These are phyloP conservation scores for Neria commutata DNA, from an alignment of 2,888 invertebrate species.

Conservation along the genomic window DNA sequence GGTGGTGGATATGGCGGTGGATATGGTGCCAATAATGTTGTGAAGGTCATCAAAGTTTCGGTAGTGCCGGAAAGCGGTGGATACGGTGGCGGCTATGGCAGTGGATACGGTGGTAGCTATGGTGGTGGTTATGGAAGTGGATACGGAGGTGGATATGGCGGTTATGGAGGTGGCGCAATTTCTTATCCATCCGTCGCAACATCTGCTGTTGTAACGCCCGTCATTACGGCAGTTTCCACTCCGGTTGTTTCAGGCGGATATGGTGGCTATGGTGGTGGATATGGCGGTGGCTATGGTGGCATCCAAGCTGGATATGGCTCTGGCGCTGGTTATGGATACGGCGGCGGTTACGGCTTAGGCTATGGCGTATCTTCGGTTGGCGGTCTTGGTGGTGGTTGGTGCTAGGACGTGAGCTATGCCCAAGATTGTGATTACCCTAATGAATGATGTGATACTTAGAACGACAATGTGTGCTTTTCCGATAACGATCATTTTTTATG, in stretches of 20 bases:
- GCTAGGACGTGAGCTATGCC: slow-evolving; percentile 28
- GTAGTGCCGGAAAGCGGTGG: slow-evolving; percentile 32
- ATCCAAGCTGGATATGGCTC: slow-evolving; percentile 31
- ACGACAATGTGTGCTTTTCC: background rate
- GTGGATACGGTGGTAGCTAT: slow-evolving; percentile 22
- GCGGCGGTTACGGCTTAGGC: slow-evolving; percentile 41
- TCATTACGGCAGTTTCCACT: slow-evolving; percentile 43
- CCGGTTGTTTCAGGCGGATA: slow-evolving; percentile 36
- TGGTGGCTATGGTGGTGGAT: slow-evolving; percentile 30
- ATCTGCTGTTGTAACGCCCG: slow-evolving; percentile 46
- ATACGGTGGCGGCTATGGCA: slow-evolving; percentile 13
- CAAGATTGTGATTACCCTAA: no score
- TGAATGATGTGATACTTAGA: background rate
- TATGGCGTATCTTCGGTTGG: slow-evolving; percentile 27
- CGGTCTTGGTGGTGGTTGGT: slow-evolving; percentile 35
- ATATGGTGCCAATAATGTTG: slow-evolving; percentile 36
- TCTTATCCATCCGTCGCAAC: slow-evolving; percentile 41
- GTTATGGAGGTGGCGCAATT: slow-evolving; percentile 24
- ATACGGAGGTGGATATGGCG: slow-evolving; percentile 37
- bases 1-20: slow-evolving; percentile 29
- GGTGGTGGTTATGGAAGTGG: slow-evolving; percentile 31
- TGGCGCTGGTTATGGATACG: slow-evolving; percentile 40
- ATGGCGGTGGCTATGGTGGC: slow-evolving; percentile 17
- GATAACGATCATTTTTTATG: slow-evolving; percentile 23
- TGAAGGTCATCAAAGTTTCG: slow-evolving; percentile 43